Percentiles rank a stretch among this genome's conserved stretches.
Evolutionary conservation across 2,113 vertebrate species (phyloP).

Genomic region (Rhinolophus ferrumequinum): DNA sequence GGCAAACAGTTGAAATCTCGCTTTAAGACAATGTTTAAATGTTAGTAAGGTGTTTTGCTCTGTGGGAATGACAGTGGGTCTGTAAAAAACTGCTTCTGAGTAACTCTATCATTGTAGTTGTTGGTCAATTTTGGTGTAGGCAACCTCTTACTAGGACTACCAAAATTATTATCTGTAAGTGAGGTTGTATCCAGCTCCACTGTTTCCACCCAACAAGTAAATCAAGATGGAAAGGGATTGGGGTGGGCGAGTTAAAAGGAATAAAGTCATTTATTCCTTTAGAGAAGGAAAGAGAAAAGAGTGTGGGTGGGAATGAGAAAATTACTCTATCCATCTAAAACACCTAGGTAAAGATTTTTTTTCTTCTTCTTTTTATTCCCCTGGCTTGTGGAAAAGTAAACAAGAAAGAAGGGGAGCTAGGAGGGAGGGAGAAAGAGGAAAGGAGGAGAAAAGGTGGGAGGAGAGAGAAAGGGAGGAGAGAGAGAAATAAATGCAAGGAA

Average conservation of each 20-base stretch:
- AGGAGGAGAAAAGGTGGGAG: too few species aligned
- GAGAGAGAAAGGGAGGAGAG: background rate
- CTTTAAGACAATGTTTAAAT: slow-evolving; percentile 16
- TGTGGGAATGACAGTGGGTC: background rate
- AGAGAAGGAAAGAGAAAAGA: background rate
- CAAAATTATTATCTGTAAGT: background rate
- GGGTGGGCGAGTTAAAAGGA: background rate
- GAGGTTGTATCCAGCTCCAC: background rate
- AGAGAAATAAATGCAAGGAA: background rate
- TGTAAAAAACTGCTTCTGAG: background rate
- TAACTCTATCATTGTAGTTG: background rate
- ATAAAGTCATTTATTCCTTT: slow-evolving; percentile 24
- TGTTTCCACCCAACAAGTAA: background rate
- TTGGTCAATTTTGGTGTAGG: background rate
- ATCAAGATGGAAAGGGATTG: background rate
- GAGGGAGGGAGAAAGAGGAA: too few species aligned
- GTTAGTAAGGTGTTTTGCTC: background rate
- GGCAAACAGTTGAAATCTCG: background rate
- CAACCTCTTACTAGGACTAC: background rate
- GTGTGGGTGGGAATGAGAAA: background rate
- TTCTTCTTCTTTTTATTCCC: background rate
- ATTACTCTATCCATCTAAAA: slow-evolving; percentile 6
- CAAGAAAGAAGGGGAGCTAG: background rate
- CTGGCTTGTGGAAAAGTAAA: background rate
- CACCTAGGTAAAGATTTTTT: background rate